Conservation (phyloP, 2,113 vertebrate genomes). For the Rousettus leschenaultii region DNA sequence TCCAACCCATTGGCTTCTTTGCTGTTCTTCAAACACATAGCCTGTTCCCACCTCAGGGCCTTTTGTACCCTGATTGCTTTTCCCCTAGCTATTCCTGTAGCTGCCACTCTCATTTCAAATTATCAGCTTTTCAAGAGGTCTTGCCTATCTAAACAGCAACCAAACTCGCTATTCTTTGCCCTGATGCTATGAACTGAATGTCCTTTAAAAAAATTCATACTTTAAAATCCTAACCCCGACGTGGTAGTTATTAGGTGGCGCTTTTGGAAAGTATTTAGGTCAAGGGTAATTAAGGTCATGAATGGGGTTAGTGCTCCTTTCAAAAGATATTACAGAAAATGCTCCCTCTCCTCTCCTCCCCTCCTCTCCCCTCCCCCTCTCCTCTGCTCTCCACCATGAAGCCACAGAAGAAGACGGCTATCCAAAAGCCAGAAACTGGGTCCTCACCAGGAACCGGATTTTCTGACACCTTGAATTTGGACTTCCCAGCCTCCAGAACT, state of each 20-base stretch:
- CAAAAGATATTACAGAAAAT: not conserved
- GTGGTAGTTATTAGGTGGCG: not conserved
- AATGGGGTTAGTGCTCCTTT: not conserved
- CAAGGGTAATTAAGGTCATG: not conserved
- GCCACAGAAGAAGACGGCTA: not conserved
- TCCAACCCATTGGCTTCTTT: not conserved
- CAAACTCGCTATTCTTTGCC: not conserved
- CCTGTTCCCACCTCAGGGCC: not conserved
- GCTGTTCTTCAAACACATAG: not conserved
- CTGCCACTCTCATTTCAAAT: not conserved
- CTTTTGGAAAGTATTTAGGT: not conserved
- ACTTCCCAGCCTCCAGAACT: not conserved
- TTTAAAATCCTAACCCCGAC: not conserved
- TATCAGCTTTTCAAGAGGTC: not conserved
- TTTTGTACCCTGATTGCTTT: not conserved
- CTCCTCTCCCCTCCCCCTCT: not conserved
- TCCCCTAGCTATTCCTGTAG: not conserved
- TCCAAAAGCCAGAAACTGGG: not conserved
- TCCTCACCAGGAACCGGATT: not conserved
- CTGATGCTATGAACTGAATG: not conserved
- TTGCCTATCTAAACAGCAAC: not conserved
- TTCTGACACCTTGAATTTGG: not conserved
- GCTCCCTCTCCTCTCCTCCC: no score
- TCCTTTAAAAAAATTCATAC: not conserved
- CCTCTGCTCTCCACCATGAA: not conserved